phyloP scores from a whole-genome alignment of 2,888 invertebrate genomes.

The Lissocephala sabroskyi region DNA sequence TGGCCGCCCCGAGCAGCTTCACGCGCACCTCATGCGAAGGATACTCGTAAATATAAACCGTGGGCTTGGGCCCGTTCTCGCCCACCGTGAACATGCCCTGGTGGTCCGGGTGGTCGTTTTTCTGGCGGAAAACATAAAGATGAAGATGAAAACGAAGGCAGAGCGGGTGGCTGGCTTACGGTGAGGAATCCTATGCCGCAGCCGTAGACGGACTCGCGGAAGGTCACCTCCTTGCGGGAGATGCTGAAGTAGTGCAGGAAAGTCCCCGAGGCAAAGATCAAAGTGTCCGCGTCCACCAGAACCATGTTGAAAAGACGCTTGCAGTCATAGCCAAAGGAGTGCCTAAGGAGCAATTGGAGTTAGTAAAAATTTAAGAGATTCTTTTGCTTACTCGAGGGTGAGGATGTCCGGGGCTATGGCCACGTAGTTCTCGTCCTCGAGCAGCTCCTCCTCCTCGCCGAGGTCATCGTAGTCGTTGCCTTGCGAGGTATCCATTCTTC shows the following conservation, averaged over 20 bases:
- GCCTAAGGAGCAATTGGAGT: slow-evolving; percentile 72
- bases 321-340: slow-evolving; percentile 91
- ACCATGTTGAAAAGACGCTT: slow-evolving; percentile 85
- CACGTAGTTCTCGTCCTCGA: slow-evolving; percentile 19
- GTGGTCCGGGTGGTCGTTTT: slow-evolving; percentile 76
- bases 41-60: slow-evolving; percentile 88
- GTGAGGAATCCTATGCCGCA: slow-evolving; percentile 87
- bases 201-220: slow-evolving; percentile 83
- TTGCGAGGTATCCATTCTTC: slow-evolving; percentile 35
- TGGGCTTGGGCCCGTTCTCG: slow-evolving; percentile 82
- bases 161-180: slow-evolving; percentile 72
- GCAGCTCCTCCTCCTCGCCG: slow-evolving; percentile 28
- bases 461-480: slow-evolving; percentile 27
- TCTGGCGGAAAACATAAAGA: slow-evolving; percentile 72
- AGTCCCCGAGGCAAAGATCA: slow-evolving; percentile 88
- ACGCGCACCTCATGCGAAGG: slow-evolving; percentile 84
- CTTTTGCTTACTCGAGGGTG: slow-evolving; percentile 46
- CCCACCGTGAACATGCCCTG: slow-evolving; percentile 84
- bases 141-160: neutral
- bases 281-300: slow-evolving; percentile 80
- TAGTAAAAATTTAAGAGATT: neutral
- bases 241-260: slow-evolving; percentile 84
- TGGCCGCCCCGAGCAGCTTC: slow-evolving; percentile 84
- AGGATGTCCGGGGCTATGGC: slow-evolving; percentile 55
- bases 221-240: slow-evolving; percentile 77